Evolutionary conservation across 2,797 vertebrate genomes (phyloP).

Genomic region (Acipenser ruthenus): DNA sequence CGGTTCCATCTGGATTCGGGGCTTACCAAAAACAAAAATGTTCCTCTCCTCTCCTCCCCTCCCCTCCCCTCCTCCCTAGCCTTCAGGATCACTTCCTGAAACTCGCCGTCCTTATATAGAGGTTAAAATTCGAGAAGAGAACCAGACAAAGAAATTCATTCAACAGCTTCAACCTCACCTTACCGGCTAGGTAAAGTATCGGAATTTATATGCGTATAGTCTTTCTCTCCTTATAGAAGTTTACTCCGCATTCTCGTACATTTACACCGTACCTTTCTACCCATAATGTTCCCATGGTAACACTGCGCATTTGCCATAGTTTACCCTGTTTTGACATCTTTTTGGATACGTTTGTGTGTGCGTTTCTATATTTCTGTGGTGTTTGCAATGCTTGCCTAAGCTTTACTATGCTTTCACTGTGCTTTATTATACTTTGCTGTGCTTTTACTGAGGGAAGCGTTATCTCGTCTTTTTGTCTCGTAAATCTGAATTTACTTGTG

Average conservation of each 20-base stretch:
- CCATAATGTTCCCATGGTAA: neutral
- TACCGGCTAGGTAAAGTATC: constrained; percentile 13
- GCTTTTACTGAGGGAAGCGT: too few species aligned
- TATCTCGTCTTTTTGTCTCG: too few species aligned
- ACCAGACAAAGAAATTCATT: constrained; percentile 2
- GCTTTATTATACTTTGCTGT: too few species aligned
- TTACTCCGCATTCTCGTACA: neutral
- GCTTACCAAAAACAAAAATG: constrained; percentile 18
- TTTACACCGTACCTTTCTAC: neutral
- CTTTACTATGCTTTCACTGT: too few species aligned
- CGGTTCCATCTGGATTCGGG: constrained; percentile 48
- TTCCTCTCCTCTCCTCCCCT: neutral
- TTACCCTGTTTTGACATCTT: too few species aligned
- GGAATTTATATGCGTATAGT: too few species aligned
- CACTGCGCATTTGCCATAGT: too few species aligned
- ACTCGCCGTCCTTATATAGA: constrained; percentile 41
- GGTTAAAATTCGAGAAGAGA: constrained; percentile 14
- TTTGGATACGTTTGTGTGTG: too few species aligned
- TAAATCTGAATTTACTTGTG: too few species aligned
- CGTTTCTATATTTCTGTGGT: too few species aligned
- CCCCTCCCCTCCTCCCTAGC: constrained; percentile 8
- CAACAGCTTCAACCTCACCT: neutral
- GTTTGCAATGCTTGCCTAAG: too few species aligned
- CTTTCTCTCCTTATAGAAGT: neutral
- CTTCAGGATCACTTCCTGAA: constrained; percentile 51